Evolutionary conservation across 30 jellyfish, hydroid and myxozoan species (phyloP), one percentile per base, ranked within the genome.

Genomic region (Cassiopea andromeda): DNA sequence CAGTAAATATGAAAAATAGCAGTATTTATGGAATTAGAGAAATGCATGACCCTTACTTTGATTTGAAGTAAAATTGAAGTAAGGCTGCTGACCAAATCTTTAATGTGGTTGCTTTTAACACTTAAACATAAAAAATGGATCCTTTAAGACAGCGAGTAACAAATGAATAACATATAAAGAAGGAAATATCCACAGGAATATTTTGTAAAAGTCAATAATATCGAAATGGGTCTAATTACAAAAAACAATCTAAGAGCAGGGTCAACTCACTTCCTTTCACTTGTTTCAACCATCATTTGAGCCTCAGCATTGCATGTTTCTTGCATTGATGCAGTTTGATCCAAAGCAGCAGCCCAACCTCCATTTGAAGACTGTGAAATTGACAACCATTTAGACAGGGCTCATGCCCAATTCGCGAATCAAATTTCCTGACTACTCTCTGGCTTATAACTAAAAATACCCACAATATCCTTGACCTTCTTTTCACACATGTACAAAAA

Each of bases 41-140:
- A 27, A 3, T 4, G 48, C 68, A 46, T 64, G 73, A 17, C 73
- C 2, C 43, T 13, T 77, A 88, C 95, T 91, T 95, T 91, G 44
- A 95, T 82, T 64, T 95, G 99, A 44, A 95, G 95, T 85, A 95
- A 54, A 17, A 95, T 80, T 7, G 99, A 95, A 60, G 99, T 95
- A 48, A 95, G 85, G 19, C 83, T 82, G 48, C 93, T 70, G 64
- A 91, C 89, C 27, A 95, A 88, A 60, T 82, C 91, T 75, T 87
- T 87, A 80, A 95, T 58, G 83, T 78, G 98, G 13, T 57, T 66
- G 78, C 91, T 90, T 43, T 84, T 44, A 15, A 94, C 90, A 67
- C 87, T 80, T 47, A 83, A 75, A 60, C 60, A 59, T 19, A 68
- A 46, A 14, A 69, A 46, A 7, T 12, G n/a, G n/a, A 48, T 16